Conservation (phyloP, 2,888 invertebrate genomes). For the Tipula lateralis region DNA sequence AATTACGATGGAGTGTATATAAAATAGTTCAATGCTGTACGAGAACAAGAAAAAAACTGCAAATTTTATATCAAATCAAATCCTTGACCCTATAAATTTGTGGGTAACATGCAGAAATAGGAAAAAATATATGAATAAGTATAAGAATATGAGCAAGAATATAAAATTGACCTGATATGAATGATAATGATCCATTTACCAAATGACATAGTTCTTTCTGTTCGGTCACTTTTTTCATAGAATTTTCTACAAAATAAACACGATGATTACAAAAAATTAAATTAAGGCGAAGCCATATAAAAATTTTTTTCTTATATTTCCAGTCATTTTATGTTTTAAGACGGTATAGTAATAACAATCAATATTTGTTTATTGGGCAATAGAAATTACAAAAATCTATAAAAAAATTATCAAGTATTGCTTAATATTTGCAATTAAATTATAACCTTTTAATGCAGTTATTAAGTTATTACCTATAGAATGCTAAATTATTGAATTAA, state of each 20-base stretch:
- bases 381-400: too few species aligned
- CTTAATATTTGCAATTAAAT: too few species aligned
- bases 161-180: neutral
- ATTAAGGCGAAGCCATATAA: neutral
- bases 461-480: too few species aligned
- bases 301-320: neutral
- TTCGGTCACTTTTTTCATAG: neutral
- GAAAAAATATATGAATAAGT: neutral
- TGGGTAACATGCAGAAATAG: neutral
- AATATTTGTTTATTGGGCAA: neutral
- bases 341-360: neutral
- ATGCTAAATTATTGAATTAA: too few species aligned
- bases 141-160: neutral
- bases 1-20: neutral
- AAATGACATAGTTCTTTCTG: neutral
- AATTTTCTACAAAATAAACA: neutral
- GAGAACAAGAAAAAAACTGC: neutral
- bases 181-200: neutral
- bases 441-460: too few species aligned
- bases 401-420: too few species aligned
- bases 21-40: neutral
- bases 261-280: neutral
- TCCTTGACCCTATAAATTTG: neutral
- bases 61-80: neutral
- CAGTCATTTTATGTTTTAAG: neutral